Percentiles rank a stretch among this genome's conserved stretches.
Evolutionary conservation across 92 coral and sea anemone species (phyloP).

Genomic region (Meandrina meandrites): DNA sequence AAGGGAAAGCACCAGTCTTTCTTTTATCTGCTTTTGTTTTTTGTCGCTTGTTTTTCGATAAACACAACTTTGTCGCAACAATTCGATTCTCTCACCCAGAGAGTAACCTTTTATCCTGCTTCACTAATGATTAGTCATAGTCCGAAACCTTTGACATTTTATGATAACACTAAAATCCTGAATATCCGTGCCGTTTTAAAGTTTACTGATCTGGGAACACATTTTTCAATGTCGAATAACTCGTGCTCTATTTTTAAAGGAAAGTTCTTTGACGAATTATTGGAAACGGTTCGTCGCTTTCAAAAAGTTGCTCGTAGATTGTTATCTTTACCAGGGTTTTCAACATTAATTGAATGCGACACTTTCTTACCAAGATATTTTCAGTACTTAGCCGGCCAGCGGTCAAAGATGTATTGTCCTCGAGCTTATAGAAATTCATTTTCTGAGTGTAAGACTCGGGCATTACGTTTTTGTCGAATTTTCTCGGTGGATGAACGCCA

Average conservation of each 20-base stretch:
- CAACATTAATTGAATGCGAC: constrained; percentile 38
- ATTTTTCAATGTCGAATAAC: not conserved
- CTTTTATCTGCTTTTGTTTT: too few species aligned
- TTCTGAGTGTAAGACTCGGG: constrained; percentile 5
- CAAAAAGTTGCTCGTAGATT: constrained; percentile 14
- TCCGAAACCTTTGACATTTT: not conserved
- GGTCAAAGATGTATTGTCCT: not conserved
- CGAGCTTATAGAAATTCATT: not conserved
- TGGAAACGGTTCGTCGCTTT: not conserved
- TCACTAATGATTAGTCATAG: not conserved
- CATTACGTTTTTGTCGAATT: not conserved
- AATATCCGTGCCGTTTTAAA: not conserved
- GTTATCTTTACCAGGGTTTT: constrained; percentile 34
- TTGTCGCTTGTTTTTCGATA: too few species aligned
- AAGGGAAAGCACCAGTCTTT: too few species aligned
- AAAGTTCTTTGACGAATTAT: not conserved
- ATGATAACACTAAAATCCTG: not conserved
- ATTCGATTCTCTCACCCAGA: too few species aligned
- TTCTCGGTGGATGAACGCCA: not conserved
- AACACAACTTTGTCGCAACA: too few species aligned
- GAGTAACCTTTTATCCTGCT: constrained; percentile 5
- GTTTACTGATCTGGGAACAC: not conserved
- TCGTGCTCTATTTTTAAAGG: not conserved
- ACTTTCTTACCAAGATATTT: constrained; percentile 6
- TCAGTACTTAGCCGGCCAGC: not conserved